Evolutionary conservation across 2,888 invertebrate species (phyloP).

Genomic region (Drosophila helvetica): DNA sequence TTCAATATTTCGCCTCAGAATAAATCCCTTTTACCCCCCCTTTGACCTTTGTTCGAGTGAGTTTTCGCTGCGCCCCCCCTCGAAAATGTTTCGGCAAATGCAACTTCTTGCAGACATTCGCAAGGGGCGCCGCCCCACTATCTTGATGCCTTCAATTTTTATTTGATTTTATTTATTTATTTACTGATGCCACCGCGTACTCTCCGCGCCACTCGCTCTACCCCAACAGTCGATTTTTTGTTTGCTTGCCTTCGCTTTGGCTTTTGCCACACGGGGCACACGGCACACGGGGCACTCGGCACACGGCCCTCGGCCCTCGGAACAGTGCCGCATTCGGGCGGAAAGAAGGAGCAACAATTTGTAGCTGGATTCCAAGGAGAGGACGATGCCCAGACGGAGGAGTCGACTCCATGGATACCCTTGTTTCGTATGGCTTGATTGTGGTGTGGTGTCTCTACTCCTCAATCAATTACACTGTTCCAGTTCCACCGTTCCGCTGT

Average conservation of each 20-base stretch:
- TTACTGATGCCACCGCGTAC: slow-evolving; percentile 43
- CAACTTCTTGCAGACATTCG: slow-evolving; percentile 18
- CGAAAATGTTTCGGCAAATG: slow-evolving; percentile 23
- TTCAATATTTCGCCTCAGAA: slow-evolving; percentile 1
- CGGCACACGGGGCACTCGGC: no score
- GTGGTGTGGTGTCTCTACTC: no score
- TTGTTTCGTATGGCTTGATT: neutral
- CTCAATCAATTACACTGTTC: no score
- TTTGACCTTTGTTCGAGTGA: neutral
- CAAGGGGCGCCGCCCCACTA: slow-evolving; percentile 1
- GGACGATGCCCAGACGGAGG: no score
- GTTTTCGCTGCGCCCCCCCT: neutral
- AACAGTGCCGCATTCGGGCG: neutral
- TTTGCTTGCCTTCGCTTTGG: slow-evolving; percentile 9
- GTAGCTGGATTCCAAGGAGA: neutral
- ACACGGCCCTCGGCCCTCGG: no score
- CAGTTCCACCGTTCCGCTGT: no score
- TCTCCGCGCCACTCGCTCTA: neutral
- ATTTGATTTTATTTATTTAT: slow-evolving; percentile 60
- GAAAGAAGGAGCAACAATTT: slow-evolving; percentile 17
- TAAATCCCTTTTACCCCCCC: slow-evolving; percentile 9
- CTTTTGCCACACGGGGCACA: slow-evolving; percentile 25
- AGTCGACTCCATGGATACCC: neutral
- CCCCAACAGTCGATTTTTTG: slow-evolving; percentile 25
- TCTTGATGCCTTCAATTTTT: slow-evolving; percentile 51